Conservation (phyloP, 1,140 invertebrate species). For the Aphelenchoides besseyi region DNA sequence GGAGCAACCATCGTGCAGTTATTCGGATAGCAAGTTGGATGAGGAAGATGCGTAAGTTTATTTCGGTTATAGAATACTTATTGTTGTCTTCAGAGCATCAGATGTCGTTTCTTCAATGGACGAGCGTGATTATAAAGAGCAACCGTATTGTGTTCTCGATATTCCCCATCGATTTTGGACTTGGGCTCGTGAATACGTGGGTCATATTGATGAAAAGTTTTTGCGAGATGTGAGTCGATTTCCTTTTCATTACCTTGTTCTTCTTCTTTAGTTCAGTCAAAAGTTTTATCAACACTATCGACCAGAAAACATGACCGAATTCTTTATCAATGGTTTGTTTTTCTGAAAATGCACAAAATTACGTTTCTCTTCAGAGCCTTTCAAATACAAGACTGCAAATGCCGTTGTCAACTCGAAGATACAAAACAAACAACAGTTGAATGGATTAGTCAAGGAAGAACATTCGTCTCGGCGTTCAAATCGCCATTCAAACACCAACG, state of each 20-base stretch:
- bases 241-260: too few species aligned
- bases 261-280: conserved; percentile 24
- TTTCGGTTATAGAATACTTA: conserved; percentile 13
- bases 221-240: too few species aligned
- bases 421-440: not conserved
- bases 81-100: conserved; percentile 23
- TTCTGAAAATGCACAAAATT: not conserved
- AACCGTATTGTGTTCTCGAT: conserved; percentile 39
- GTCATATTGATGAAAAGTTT: conserved; percentile 23
- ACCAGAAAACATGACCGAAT: not conserved
- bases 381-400: conserved; percentile 15
- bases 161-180: conserved; percentile 45
- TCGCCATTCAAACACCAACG: not conserved
- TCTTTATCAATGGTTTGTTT: conserved; percentile 12
- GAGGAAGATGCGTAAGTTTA: conserved; percentile 29
- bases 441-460: conserved; percentile 6
- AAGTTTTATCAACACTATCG: conserved; percentile 12
- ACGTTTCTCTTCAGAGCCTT: conserved; percentile 20
- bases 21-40: conserved; percentile 18
- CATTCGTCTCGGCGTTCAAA: not conserved
- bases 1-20: not conserved
- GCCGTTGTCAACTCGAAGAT: not conserved
- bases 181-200: conserved; percentile 38
- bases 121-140: conserved; percentile 27
- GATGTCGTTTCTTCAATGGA: conserved; percentile 46